phyloP scores from a whole-genome alignment of 2,888 invertebrate species.

The Glyphotaelius pellucidus region DNA sequence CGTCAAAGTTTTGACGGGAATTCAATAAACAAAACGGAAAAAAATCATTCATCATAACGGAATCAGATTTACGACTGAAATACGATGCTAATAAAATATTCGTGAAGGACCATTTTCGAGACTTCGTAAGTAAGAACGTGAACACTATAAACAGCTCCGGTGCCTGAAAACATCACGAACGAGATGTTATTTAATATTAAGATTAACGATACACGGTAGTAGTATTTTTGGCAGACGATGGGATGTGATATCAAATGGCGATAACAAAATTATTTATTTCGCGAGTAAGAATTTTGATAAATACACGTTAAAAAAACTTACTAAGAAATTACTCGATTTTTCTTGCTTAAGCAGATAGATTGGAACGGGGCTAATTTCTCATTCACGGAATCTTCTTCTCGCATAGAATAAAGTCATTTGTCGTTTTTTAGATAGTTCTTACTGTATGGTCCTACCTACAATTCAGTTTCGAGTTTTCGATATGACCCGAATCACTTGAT shows the following conservation, averaged over 20 bases:
- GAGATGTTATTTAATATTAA: not conserved
- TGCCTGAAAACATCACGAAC: not conserved
- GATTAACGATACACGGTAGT: not conserved
- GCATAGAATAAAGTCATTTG: too few relatives aligned
- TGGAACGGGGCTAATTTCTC: too few relatives aligned
- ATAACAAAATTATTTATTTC: not conserved
- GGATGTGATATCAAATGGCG: not conserved
- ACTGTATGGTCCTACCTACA: too few relatives aligned
- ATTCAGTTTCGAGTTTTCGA: too few relatives aligned
- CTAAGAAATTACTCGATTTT: not conserved
- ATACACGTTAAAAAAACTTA: not conserved
- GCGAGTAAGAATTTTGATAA: not conserved
- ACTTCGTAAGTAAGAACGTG: not conserved
- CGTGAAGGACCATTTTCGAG: not conserved
- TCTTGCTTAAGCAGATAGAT: too few relatives aligned
- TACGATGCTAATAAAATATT: not conserved
- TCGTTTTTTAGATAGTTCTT: too few relatives aligned
- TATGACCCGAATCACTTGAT: too few relatives aligned
- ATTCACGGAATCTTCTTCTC: too few relatives aligned
- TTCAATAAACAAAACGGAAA: constrained; percentile 23
- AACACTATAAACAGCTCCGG: not conserved
- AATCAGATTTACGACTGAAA: constrained; percentile 12
- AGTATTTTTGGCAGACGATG: not conserved
- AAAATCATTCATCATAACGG: constrained; percentile 20
- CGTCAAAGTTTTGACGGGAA: constrained; percentile 8